These are phyloP conservation scores for Eueremaeus valkanovi DNA, from an alignment of 2,888 invertebrate species.

Conservation along the genomic window DNA sequence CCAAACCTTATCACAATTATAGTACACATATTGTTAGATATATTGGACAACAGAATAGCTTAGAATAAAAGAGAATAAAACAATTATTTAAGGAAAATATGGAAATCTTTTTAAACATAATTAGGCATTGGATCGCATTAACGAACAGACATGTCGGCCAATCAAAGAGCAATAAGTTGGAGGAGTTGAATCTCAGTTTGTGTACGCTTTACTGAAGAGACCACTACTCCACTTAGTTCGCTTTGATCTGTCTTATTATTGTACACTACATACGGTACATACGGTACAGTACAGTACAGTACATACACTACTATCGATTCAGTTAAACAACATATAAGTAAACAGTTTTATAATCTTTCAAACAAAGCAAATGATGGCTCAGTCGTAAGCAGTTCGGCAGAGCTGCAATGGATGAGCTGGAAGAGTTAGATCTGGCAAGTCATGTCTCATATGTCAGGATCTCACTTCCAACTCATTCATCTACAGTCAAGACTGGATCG, in stretches of 20 bases:
- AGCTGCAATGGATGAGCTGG: constrained; percentile 60
- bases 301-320: too few relatives aligned
- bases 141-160: constrained; percentile 18
- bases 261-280: too few relatives aligned
- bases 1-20: background rate
- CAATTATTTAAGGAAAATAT: background rate
- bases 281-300: too few relatives aligned
- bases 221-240: constrained; percentile 63
- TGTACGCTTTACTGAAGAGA: constrained; percentile 60
- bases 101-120: background rate
- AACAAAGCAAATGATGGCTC: background rate
- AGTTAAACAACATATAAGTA: background rate
- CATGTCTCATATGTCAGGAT: constrained; percentile 59
- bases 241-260: too few relatives aligned
- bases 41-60: background rate
- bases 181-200: constrained; percentile 71
- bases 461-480: constrained; percentile 62
- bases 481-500: constrained; percentile 37
- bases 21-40: background rate
- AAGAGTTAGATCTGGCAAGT: constrained; percentile 70
- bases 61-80: constrained; percentile 11
- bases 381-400: background rate
- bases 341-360: constrained; percentile 8
- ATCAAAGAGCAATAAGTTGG: constrained; percentile 62
- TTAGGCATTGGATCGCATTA: background rate